These are phyloP conservation scores for Pristionchus arcanus DNA, from an alignment of 2,888 invertebrate genomes.

Conservation along the genomic window DNA sequence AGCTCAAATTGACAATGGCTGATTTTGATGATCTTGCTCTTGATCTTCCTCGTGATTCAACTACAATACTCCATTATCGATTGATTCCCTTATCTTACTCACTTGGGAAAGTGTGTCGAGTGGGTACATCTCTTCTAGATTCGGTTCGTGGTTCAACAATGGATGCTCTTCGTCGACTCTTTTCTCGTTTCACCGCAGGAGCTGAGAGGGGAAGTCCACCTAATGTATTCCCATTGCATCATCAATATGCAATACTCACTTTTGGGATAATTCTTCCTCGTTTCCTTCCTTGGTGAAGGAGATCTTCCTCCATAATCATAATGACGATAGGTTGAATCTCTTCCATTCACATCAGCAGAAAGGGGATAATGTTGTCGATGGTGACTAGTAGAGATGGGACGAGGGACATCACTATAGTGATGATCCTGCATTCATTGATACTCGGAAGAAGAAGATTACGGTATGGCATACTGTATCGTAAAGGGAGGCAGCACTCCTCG, in stretches of 20 bases:
- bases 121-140: conserved; percentile 34
- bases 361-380: conserved; percentile 26
- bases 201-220: conserved; percentile 33
- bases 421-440: conserved; percentile 5
- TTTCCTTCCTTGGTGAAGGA: conserved; percentile 17
- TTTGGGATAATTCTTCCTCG: conserved; percentile 44
- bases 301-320: conserved; percentile 22
- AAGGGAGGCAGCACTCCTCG: conserved; percentile 37
- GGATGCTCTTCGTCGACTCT: conserved; percentile 12
- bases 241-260: conserved; percentile 25
- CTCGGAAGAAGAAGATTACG: not conserved
- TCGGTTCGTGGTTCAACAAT: conserved; percentile 33
- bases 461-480: conserved; percentile 35
- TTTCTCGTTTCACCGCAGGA: conserved; percentile 28
- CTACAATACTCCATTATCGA: conserved; percentile 25
- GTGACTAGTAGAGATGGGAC: conserved; percentile 38
- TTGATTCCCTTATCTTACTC: not conserved
- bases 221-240: conserved; percentile 14
- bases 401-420: conserved; percentile 51
- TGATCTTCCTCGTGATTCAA: conserved; percentile 3
- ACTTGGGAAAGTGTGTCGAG: conserved; percentile 40
- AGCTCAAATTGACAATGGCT: conserved; percentile 41
- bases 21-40: conserved; percentile 15
- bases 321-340: conserved; percentile 21
- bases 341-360: conserved; percentile 24